Percentiles rank a stretch among this genome's conserved stretches.
phyloP scores from a whole-genome alignment of 2,113 vertebrate genomes.

The Pterocles orientalis region DNA sequence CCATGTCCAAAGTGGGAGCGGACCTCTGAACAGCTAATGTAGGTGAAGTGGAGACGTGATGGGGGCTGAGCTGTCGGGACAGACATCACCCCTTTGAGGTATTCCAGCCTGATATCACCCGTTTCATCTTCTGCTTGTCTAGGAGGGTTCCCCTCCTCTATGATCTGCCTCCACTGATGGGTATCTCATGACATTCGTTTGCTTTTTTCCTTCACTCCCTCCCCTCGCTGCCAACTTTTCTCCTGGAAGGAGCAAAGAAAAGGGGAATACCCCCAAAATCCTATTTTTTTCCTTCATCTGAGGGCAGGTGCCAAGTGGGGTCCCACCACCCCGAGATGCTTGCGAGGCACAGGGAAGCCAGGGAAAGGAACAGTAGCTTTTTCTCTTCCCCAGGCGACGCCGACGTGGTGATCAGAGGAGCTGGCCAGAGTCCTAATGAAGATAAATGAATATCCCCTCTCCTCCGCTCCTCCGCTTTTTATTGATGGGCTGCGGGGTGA shows the following conservation, averaged over 20 bases:
- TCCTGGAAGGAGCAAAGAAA: not conserved
- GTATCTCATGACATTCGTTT: not conserved
- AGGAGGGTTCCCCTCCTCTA: not conserved
- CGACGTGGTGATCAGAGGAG: slow-evolving; percentile 63
- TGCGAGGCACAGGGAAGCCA: not conserved
- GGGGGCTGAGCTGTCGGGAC: not conserved
- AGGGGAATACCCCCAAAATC: not conserved
- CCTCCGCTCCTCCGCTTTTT: slow-evolving; percentile 55
- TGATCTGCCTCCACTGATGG: not conserved
- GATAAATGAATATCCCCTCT: slow-evolving; percentile 68
- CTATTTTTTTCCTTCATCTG: rapidly evolving
- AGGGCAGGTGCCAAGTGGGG: not conserved
- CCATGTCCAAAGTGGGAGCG: rapidly evolving
- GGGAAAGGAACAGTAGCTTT: slow-evolving; percentile 48
- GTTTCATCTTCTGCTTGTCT: not conserved
- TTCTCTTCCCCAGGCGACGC: slow-evolving; percentile 8
- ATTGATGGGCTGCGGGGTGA: slow-evolving; percentile 76
- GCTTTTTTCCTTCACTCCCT: not conserved
- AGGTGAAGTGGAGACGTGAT: rapidly evolving
- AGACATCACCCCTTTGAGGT: no score
- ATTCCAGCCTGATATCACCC: not conserved
- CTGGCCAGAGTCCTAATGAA: slow-evolving; percentile 76
- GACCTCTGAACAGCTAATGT: not conserved
- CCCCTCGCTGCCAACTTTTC: not conserved
- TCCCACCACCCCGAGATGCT: not conserved